These are phyloP conservation scores for Agrotis segetum DNA, from an alignment of 2,888 invertebrate species.

Conservation along the genomic window DNA sequence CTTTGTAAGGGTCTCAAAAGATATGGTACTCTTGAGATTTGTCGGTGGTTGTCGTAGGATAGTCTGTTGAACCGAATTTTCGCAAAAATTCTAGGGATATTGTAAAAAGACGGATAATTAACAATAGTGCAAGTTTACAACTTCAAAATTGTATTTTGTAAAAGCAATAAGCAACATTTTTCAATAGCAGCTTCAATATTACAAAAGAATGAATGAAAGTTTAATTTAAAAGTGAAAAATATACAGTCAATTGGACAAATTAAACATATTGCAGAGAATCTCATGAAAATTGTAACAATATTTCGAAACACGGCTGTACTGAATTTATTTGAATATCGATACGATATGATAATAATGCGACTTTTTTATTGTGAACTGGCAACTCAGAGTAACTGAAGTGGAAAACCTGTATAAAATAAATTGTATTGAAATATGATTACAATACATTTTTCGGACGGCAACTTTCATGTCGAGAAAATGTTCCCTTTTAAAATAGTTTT, in stretches of 20 bases:
- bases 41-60: no score
- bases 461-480: neutral
- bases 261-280: constrained; percentile 30
- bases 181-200: neutral
- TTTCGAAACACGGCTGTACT: constrained; percentile 13
- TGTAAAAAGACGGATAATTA: no score
- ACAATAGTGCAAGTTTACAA: neutral
- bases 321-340: constrained; percentile 28
- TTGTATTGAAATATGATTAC: neutral
- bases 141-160: neutral
- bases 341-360: constrained; percentile 38
- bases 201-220: constrained; percentile 20
- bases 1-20: no score
- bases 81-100: no score
- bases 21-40: no score
- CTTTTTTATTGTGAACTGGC: constrained; percentile 29
- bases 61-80: no score
- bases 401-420: constrained; percentile 3
- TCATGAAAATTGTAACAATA: constrained; percentile 21
- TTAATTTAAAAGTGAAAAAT: constrained; percentile 15
- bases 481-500: neutral
- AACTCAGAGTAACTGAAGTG: constrained; percentile 21
- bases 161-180: no score
- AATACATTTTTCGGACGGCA: constrained; percentile 6
- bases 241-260: constrained; percentile 35